A percentile compares a stretch with the other conserved stretches of the same genome.
Conservation (phyloP, 2,888 invertebrate genomes). For the Parnassius glacialis region DNA sequence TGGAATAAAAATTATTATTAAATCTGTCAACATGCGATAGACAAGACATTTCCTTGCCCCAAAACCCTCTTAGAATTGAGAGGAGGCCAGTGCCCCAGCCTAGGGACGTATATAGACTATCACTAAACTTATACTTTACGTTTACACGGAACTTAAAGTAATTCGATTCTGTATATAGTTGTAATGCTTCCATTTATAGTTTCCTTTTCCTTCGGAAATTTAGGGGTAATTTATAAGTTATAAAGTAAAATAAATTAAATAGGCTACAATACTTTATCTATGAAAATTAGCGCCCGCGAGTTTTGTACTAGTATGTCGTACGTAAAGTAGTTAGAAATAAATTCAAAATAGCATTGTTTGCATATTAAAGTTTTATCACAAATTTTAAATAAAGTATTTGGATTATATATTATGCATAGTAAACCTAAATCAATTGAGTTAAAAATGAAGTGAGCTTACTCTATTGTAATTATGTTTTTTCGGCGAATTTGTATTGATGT, state of each 20-base stretch:
- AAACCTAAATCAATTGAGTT: background rate
- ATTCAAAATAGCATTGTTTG: slow-evolving; percentile 19
- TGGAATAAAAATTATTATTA: too few species aligned
- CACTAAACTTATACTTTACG: too few species aligned
- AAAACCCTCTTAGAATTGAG: too few species aligned
- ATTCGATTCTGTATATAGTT: slow-evolving; percentile 15
- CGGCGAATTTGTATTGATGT: too few species aligned
- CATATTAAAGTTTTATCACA: slow-evolving; percentile 14
- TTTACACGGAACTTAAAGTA: background rate
- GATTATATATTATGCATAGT: too few species aligned
- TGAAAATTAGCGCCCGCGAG: background rate
- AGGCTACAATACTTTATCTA: background rate
- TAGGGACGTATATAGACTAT: too few species aligned
- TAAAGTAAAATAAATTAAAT: background rate
- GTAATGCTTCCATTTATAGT: slow-evolving; percentile 6
- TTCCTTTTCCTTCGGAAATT: background rate
- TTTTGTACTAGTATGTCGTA: slow-evolving; percentile 8
- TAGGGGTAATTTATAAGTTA: background rate
- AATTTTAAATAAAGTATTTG: slow-evolving; percentile 7
- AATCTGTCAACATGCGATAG: too few species aligned
- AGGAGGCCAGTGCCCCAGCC: too few species aligned
- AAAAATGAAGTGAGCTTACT: background rate
- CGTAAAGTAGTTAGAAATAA: slow-evolving; percentile 10
- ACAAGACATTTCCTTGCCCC: too few species aligned
- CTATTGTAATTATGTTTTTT: background rate